Evolutionary conservation across 2,888 invertebrate species (phyloP).

Genomic region (Drosophila barbarae): DNA sequence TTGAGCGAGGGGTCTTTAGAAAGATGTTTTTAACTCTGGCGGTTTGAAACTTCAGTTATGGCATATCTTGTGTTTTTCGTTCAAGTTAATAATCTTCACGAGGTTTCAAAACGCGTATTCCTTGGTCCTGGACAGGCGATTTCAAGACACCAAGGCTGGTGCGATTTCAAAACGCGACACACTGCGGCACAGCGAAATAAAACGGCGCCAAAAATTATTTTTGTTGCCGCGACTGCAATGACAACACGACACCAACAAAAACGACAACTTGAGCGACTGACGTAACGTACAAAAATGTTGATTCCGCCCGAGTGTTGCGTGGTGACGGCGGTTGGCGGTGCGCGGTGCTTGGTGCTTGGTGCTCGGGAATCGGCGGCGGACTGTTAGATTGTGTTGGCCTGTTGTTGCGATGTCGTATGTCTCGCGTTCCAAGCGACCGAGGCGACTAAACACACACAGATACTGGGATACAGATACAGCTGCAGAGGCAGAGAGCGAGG

Average conservation of each 20-base stretch:
- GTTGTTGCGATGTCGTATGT: conserved; percentile 69
- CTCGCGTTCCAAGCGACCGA: conserved; percentile 76
- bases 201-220: conserved; percentile 62
- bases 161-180: conserved; percentile 34
- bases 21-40: background rate
- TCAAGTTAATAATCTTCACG: background rate
- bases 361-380: conserved; percentile 29
- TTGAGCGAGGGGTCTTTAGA: background rate
- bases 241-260: conserved; percentile 17
- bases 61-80: background rate
- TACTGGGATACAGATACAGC: conserved; percentile 49
- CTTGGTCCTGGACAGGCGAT: conserved; percentile 18
- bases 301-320: conserved; percentile 42
- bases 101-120: background rate
- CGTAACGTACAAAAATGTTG: conserved; percentile 66
- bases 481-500: conserved; percentile 6
- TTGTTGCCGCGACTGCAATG: conserved; percentile 24
- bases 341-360: conserved; percentile 9
- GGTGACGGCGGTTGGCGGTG: conserved; percentile 9
- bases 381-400: conserved; percentile 49
- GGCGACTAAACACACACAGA: conserved; percentile 75
- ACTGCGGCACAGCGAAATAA: conserved; percentile 40
- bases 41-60: background rate
- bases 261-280: conserved; percentile 50
- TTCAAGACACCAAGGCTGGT: conserved; percentile 2